These are phyloP conservation scores for Thamnophis elegans DNA, from an alignment of 2,797 vertebrate genomes.

Conservation along the genomic window DNA sequence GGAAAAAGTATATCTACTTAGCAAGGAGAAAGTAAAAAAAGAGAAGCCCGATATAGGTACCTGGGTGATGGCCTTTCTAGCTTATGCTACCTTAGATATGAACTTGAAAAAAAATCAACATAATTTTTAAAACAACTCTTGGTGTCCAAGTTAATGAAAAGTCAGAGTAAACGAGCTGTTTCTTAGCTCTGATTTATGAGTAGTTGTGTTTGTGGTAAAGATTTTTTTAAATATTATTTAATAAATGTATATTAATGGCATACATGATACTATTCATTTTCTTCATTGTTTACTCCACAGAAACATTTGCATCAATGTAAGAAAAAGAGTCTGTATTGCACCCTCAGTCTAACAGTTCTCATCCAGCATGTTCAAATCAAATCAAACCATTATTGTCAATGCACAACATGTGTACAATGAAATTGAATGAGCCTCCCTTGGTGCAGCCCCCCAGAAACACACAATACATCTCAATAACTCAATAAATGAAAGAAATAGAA, in stretches of 20 bases:
- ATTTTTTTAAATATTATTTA: neutral
- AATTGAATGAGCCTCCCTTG: too few relatives aligned
- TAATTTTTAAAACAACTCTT: neutral
- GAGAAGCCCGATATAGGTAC: neutral
- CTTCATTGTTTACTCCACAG: neutral
- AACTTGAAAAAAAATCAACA: too few relatives aligned
- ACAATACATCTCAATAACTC: too few relatives aligned
- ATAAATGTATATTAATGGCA: neutral
- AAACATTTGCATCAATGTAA: neutral
- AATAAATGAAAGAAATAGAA: too few relatives aligned
- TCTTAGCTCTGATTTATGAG: neutral
- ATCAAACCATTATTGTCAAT: too few relatives aligned
- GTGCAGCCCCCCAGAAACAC: too few relatives aligned
- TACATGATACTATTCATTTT: neutral
- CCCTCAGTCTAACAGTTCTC: neutral
- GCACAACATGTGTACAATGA: too few relatives aligned
- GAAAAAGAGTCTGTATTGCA: neutral
- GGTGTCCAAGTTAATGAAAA: neutral
- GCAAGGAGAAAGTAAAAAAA: neutral
- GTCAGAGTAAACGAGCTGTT: neutral
- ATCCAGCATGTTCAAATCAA: neutral
- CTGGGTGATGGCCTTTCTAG: neutral
- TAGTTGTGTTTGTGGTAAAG: neutral
- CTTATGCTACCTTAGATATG: too few relatives aligned
- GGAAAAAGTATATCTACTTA: neutral